Evolutionary conservation across 2,888 invertebrate genomes (phyloP).

Genomic region (Melieria picta): DNA sequence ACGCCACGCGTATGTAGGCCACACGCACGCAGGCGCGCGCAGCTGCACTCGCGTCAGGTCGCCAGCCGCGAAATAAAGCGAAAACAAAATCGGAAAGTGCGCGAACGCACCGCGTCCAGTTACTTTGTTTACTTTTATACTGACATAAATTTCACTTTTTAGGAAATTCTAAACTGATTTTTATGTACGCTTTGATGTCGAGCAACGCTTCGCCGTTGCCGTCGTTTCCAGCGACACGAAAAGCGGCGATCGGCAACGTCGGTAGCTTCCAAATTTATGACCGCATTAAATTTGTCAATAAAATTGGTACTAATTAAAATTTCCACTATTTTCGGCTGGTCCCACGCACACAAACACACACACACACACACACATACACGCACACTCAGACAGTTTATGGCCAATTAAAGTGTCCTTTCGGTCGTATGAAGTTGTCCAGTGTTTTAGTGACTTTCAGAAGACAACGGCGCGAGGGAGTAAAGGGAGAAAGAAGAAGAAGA

Average conservation of each 20-base stretch:
- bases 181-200: conserved; percentile 31
- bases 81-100: too few species aligned
- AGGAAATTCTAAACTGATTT: conserved; percentile 37
- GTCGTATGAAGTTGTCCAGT: background rate
- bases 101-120: too few species aligned
- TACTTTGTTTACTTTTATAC: conserved; percentile 32
- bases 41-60: too few species aligned
- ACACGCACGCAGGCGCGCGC: background rate
- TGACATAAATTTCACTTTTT: conserved; percentile 36
- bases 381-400: too few species aligned
- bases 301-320: conserved; percentile 35
- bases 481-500: too few species aligned
- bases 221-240: too few species aligned
- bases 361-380: background rate
- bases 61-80: too few species aligned
- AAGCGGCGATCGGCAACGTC: too few species aligned
- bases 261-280: conserved; percentile 22
- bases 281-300: conserved; percentile 32
- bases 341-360: background rate
- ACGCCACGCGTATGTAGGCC: background rate
- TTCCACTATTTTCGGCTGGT: background rate
- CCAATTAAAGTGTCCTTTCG: background rate
- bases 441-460: too few species aligned
- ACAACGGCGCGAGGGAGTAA: too few species aligned
- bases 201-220: too few species aligned